phyloP scores from a whole-genome alignment of 1,140 invertebrate genomes.

The Conopomorpha cramerella region DNA sequence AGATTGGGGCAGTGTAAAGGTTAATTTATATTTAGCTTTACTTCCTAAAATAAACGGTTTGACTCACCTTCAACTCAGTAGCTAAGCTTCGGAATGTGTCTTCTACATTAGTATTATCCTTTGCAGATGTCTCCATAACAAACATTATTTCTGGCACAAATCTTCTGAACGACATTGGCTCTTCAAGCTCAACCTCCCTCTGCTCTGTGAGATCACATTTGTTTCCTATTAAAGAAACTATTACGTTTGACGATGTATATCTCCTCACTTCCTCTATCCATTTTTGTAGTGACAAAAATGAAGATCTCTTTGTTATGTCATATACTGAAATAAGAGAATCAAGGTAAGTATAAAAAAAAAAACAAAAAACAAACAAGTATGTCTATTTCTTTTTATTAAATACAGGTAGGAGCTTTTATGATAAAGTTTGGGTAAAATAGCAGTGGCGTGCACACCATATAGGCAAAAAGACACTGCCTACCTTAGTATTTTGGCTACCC shows the following conservation, averaged over 20 bases:
- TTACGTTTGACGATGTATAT: constrained; percentile 89
- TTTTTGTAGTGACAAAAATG: constrained; percentile 85
- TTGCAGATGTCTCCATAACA: constrained; percentile 90
- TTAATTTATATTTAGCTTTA: neutral
- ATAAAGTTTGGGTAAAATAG: too few relatives aligned
- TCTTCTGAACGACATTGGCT: constrained; percentile 82
- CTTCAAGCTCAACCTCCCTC: constrained; percentile 81
- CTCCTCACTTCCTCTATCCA: constrained; percentile 94
- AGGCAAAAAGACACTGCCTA: too few relatives aligned
- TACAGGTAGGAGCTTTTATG: too few relatives aligned
- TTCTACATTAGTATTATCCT: constrained; percentile 92
- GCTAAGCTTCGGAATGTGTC: constrained; percentile 88
- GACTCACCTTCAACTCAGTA: constrained; percentile 79
- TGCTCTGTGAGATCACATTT: constrained; percentile 85
- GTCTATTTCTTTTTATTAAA: too few relatives aligned
- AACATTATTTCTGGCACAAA: constrained; percentile 83
- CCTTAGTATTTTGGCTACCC: too few relatives aligned
- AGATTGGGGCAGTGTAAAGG: too few relatives aligned
- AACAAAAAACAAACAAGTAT: too few relatives aligned
- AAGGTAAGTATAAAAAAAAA: neutral
- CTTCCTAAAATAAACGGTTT: neutral
- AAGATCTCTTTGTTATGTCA: constrained; percentile 90
- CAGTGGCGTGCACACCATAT: too few relatives aligned
- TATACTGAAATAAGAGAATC: constrained; percentile 73
- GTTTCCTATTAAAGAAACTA: constrained; percentile 89